Evolutionary conservation across 2,113 vertebrate species (phyloP), one percentile per base, ranked within the genome.

Genomic region (Rhombomys opimus): DNA sequence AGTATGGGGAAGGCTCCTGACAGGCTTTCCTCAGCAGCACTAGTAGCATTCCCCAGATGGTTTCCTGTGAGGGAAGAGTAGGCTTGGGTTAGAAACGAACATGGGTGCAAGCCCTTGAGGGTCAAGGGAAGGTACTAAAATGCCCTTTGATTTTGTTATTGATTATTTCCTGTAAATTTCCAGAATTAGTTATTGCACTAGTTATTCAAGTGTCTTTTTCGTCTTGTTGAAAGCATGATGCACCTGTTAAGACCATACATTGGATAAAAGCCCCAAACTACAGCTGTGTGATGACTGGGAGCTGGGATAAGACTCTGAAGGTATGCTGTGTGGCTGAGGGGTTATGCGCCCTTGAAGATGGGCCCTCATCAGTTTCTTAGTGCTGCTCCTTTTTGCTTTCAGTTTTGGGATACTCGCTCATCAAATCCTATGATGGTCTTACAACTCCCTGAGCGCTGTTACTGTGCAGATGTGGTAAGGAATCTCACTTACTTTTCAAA

Each of bases 261-360:
- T 99, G 99, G 99, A 99, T 99, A 96, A 99, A 99, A 99, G 99
- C 99, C 23, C 99, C 99, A 1, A 99, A 99, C 98, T 99, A 99
- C 95, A 99, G 98, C 98, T 99, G 99, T 90, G 97, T 99, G 96
- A 99, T 99, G 99, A 99, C 99, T 1, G 99, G 99, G 76, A 99
- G 99, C 96, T 99, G 99, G 99, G 99, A 99, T 98, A 99, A 99
- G 99, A 99, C 99, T 20, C 93, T 99, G 84, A 99, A 99, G 99
- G 99, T 99, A 97, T 0, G 41, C 6, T 4, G 20, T 50, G 54
- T 50, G 20, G 2, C 2, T 12, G 7, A 73, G 35, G 52, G 1
- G 0, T 2, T 13, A 0, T 1, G 38, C 65, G 5, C 7, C 0
- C 1, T 0, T 77, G 3, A 2, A 3, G 9, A 1, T 4, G 1